These are phyloP conservation scores for Hemichromis elongatus DNA, from an alignment of 2,113 vertebrate genomes.

Conservation along the genomic window DNA sequence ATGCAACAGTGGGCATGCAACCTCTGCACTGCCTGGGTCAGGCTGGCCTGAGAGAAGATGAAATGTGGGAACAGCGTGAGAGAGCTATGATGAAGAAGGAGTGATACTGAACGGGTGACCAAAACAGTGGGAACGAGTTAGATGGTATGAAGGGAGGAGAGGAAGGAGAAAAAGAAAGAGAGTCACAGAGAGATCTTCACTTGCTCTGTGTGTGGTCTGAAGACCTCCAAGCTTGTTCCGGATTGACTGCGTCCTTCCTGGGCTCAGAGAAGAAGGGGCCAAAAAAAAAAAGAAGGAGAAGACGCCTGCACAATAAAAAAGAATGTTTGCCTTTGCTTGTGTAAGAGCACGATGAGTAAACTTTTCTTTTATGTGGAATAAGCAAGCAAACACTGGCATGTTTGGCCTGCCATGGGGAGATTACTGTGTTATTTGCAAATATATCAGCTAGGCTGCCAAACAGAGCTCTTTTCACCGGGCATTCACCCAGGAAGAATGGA, in stretches of 20 bases:
- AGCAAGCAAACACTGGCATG: constrained; percentile 65
- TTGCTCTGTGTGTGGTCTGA: constrained; percentile 75
- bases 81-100: neutral
- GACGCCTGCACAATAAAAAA: constrained; percentile 60
- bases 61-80: neutral
- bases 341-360: constrained; percentile 42
- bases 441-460: constrained; percentile 42
- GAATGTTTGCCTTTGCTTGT: constrained; percentile 72
- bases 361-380: constrained; percentile 65
- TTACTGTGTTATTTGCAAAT: constrained; percentile 58
- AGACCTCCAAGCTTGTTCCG: constrained; percentile 72
- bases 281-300: constrained; percentile 34
- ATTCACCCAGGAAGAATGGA: constrained; percentile 13
- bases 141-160: neutral
- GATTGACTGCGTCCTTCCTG: constrained; percentile 65
- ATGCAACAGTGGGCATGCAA: neutral
- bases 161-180: constrained; percentile 37
- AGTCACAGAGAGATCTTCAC: constrained; percentile 26
- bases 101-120: neutral
- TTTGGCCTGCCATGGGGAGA: constrained; percentile 43
- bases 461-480: constrained; percentile 4
- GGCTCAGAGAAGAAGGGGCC: constrained; percentile 42
- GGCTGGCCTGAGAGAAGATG: neutral
- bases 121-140: neutral
- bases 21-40: neutral